A percentile compares a stretch with the other conserved stretches of the same genome.
phyloP scores from a whole-genome alignment of 2,797 vertebrate species.

The Valencia hispanica region DNA sequence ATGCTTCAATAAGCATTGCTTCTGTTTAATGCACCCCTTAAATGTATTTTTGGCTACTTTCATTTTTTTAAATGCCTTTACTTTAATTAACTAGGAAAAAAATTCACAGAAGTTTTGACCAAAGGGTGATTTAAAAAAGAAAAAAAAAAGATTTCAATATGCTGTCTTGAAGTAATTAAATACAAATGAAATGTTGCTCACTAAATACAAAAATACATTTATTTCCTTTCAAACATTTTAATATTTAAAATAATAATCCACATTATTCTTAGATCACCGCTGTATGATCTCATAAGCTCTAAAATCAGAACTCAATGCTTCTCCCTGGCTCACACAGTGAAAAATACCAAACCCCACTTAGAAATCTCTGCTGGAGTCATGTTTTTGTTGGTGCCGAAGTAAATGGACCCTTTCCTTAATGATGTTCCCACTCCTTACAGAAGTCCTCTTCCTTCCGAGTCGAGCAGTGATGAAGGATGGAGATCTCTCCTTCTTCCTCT shows the following conservation, averaged over 20 bases:
- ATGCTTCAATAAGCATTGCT: background rate
- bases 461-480: constrained; percentile 39
- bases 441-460: constrained; percentile 42
- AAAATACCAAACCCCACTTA: constrained; percentile 1
- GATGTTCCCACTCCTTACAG: constrained; percentile 31
- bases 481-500: constrained; percentile 60
- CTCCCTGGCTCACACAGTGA: background rate
- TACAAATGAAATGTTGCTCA: background rate
- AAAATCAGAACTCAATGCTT: constrained; percentile 9
- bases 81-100: background rate
- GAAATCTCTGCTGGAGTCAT: constrained; percentile 13
- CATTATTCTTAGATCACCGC: background rate
- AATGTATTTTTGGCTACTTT: background rate
- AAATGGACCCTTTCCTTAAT: constrained; percentile 36
- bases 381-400: constrained; percentile 14
- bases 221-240: background rate
- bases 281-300: constrained; percentile 4
- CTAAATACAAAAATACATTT: background rate
- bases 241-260: background rate
- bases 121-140: background rate
- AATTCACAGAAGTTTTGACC: background rate
- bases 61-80: background rate
- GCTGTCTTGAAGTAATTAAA: background rate
- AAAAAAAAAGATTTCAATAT: background rate
- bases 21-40: background rate